Base-by-base conservation (phyloP, 2,888 invertebrate genomes). In the Carabus problematicus region DNA sequence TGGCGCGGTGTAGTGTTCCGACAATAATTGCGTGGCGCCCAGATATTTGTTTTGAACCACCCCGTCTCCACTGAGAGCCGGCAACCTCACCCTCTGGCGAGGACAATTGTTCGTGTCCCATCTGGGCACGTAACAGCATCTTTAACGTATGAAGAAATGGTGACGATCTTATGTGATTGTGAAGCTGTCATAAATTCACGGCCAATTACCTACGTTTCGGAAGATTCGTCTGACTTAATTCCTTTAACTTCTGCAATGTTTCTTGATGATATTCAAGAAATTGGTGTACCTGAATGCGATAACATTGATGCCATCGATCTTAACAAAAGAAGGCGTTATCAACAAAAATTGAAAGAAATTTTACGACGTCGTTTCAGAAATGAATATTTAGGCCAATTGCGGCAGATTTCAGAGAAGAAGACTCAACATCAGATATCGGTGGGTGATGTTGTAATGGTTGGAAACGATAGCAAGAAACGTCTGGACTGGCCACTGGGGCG, bases 171-270 rank as follows among this genome's bases (percentile, higher is more conserved):
- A 3, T 72, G 72, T 40, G 75, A 79, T 68, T 72, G 73, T 40
- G 78, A 80, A 70, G 64, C 71, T 1, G 71, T 72, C 0, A 42
- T 80, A 8, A 79, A 80, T 72, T 73, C 75, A 0, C 72, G 79
- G 62, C 79, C 79, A 12, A 70, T 81, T n/a, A 79, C 76, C 12
- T 77, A 74, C 14, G 55, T 76, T 1, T 71, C 73, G 8, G 72
- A 74, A 41, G 72, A 76, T 45, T 49, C 67, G 8, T 56, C 74
- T 3, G 74, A 76, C 42, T 54, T 75, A 12, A 69, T 18, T 39
- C 71, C 74, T 0, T 74, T 72, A 8, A 69, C 73, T 9, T 73
- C 75, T 39, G 49, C 70, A 4, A 73, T 73, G 71, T 73, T 75
- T 59, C 16, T 72, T 16, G 47, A 41, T 9, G 68, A 70, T 43